Evolutionary conservation across 2,888 invertebrate genomes (phyloP), one percentile per base, ranked within the genome.

Genomic region (Diarsia rubi): DNA sequence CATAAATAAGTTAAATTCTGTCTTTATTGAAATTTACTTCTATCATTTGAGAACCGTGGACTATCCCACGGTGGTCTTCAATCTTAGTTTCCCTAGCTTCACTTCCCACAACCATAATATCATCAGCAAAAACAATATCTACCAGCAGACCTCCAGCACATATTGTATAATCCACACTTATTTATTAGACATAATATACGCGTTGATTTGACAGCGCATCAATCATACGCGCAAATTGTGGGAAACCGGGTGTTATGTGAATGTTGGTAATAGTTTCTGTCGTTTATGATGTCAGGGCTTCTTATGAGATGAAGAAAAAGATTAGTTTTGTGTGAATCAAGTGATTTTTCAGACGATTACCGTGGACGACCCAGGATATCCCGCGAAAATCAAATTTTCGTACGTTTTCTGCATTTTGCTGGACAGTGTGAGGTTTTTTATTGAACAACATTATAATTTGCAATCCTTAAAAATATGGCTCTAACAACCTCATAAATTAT

Each of bases 201-300:
- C 63, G 49, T 42, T 79, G 84, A 69, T 81, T 81, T 84, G 81
- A 81, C 76, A 75, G 72, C 69, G 45, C 81, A 82, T 84, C 82
- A 82, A 84, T 82, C 82, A 84, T 49, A 37, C 47, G 65, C 60
- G 47, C 66, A 73, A 37, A 83, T 83, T 81, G 69, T 83, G 80
- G 62, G 80, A 81, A 80, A 79, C 69, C 4, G 42, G 31, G 21
- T 65, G 65, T 69, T 78, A 79, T 59, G 69, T 82, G 78, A 78
- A 54, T 60, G 60, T 24, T 59, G 45, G 69, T 82, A 79, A 82
- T 79, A 79, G 83, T 72, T 79, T 79, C 44, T 83, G 75, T 63
- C 62, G 62, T 47, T 63, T 74, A 74, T 63, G 59, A 71, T 42
- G 68, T 59, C 64, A 68, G 79, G 57, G n/a, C 60, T 14, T 42